Percentiles rank a stretch among this genome's conserved stretches.
These are phyloP conservation scores for Cheirogaleus major DNA, from an alignment of 2,797 vertebrate genomes.

Conservation along the genomic window DNA sequence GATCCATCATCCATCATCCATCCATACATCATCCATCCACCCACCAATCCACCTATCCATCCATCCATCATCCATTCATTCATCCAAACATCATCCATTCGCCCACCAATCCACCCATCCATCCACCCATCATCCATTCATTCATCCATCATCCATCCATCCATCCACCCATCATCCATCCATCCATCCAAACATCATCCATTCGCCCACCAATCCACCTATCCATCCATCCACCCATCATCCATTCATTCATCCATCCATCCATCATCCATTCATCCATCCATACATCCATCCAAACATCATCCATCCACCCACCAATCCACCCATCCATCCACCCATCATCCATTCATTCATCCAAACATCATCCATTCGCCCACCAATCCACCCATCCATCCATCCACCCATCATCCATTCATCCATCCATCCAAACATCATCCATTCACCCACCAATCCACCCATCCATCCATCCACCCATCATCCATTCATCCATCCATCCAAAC, in stretches of 20 bases:
- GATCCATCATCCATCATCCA: neutral
- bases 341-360: neutral
- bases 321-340: neutral
- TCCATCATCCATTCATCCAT: too few relatives aligned
- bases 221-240: neutral
- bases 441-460: neutral
- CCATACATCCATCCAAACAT: too few relatives aligned
- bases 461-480: fast-evolving
- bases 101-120: neutral
- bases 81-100: neutral
- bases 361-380: neutral
- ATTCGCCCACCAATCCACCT: neutral
- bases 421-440: neutral
- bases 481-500: neutral
- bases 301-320: neutral
- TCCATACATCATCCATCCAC: neutral
- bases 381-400: neutral
- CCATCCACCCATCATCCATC: neutral
- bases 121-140: neutral
- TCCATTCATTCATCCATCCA: neutral
- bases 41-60: neutral
- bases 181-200: neutral
- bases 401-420: fast-evolving
- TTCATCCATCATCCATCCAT: neutral
- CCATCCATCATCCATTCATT: neutral